Conservation (phyloP, 2,888 invertebrate species). For the Sceliomorpha sp. region DNA sequence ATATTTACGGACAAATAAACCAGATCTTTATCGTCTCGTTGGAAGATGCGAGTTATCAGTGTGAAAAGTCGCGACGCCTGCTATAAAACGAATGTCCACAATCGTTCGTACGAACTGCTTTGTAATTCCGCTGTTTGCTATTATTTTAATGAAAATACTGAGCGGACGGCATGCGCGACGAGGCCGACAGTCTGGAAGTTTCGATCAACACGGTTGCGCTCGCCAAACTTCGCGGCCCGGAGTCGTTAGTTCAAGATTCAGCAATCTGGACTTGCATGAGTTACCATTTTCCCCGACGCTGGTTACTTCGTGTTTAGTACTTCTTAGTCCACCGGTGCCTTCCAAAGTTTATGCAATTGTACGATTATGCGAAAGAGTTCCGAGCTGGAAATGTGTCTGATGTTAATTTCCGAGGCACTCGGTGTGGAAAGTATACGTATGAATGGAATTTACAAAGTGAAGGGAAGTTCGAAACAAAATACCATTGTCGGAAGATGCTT, state of each 20-base stretch:
- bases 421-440: constrained; percentile 3
- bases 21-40: no score
- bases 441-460: constrained; percentile 5
- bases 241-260: constrained; percentile 4
- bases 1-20: no score
- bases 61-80: no score
- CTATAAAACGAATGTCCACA: no score
- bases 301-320: constrained; percentile 5
- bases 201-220: constrained; percentile 1
- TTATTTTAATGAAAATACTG: background rate
- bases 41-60: no score
- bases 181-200: background rate
- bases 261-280: constrained; percentile 7
- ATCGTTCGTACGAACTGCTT: no score
- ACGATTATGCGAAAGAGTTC: constrained; percentile 13
- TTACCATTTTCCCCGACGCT: constrained; percentile 6
- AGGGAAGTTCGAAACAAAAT: constrained; percentile 2
- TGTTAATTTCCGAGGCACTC: constrained; percentile 11
- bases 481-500: background rate
- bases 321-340: constrained; percentile 3
- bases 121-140: background rate
- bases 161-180: background rate
- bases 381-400: constrained; percentile 5
- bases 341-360: constrained; percentile 18
- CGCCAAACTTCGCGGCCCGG: background rate